These are phyloP conservation scores for Lepisosteus osseus DNA, from an alignment of 2,113 vertebrate genomes.

Conservation along the genomic window DNA sequence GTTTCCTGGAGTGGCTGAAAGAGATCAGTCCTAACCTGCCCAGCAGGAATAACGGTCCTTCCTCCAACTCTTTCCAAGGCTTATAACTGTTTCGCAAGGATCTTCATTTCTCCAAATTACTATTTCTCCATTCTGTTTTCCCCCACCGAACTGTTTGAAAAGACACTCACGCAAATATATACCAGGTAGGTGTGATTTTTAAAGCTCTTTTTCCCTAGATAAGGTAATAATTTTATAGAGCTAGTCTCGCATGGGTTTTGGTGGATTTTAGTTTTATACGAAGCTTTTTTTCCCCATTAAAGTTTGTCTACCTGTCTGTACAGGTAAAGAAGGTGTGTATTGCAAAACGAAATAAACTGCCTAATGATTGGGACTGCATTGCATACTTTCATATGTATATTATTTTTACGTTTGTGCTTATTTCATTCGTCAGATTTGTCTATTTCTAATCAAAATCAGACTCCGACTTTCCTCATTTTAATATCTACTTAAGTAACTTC, in stretches of 20 bases:
- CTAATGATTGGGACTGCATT: conserved; percentile 2
- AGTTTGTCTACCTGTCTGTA: conserved; percentile 72
- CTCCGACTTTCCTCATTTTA: too few species aligned
- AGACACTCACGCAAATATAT: conserved; percentile 73
- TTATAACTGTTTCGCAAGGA: conserved; percentile 89
- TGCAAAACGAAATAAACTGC: not conserved
- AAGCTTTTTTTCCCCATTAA: conserved; percentile 25
- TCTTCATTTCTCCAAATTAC: conserved; percentile 77
- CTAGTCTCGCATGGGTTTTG: not conserved
- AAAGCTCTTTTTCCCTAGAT: conserved; percentile 11
- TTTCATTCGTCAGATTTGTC: not conserved
- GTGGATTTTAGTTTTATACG: not conserved
- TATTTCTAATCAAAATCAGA: too few species aligned
- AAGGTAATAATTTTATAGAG: conserved; percentile 4
- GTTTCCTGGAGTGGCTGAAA: conserved; percentile 99
- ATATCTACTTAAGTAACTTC: too few species aligned
- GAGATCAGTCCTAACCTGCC: conserved; percentile 99
- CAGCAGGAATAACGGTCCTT: conserved; percentile 98
- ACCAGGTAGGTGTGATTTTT: conserved; percentile 75
- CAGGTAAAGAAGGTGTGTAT: conserved; percentile 73
- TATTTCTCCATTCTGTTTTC: conserved; percentile 76
- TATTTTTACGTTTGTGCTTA: not conserved
- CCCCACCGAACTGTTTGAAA: conserved; percentile 76
- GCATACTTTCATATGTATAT: not conserved
- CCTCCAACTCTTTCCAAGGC: conserved; percentile 88